Percentiles rank a stretch among this genome's conserved stretches.
Conservation (phyloP, 2,888 invertebrate genomes). For the Ennomos erosarius region DNA sequence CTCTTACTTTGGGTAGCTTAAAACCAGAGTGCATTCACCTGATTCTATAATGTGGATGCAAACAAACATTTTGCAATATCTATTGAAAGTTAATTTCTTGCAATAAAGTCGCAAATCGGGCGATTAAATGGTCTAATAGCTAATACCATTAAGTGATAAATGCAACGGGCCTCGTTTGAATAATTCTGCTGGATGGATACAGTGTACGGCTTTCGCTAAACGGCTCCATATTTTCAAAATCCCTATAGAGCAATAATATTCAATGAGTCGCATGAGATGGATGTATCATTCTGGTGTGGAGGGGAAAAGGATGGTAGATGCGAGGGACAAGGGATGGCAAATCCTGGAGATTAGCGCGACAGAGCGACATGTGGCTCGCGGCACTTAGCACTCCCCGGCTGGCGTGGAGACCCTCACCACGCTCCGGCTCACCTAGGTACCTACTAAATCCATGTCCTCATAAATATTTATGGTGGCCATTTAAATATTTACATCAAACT, state of each 20-base stretch:
- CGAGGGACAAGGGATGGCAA: slow-evolving; percentile 80
- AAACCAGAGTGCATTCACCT: neutral
- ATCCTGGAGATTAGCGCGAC: slow-evolving; percentile 84
- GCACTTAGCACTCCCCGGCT: slow-evolving; percentile 75
- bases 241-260: slow-evolving; percentile 85
- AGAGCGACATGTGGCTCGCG: slow-evolving; percentile 83
- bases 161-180: slow-evolving; percentile 81
- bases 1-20: no score
- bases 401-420: slow-evolving; percentile 48
- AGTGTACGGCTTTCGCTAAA: slow-evolving; percentile 84
- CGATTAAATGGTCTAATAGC: slow-evolving; percentile 81
- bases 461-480: slow-evolving; percentile 57
- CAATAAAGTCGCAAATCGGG: slow-evolving; percentile 79
- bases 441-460: slow-evolving; percentile 52
- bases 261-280: slow-evolving; percentile 79
- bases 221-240: slow-evolving; percentile 85
- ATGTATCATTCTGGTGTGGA: slow-evolving; percentile 55
- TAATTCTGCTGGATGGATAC: slow-evolving; percentile 83
- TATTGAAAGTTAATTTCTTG: slow-evolving; percentile 50
- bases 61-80: slow-evolving; percentile 36
- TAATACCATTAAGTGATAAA: slow-evolving; percentile 85
- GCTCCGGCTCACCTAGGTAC: slow-evolving; percentile 51
- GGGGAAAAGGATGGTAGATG: slow-evolving; percentile 61
- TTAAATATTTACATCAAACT: slow-evolving; percentile 38
- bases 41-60: no score